These are phyloP conservation scores for Falco peregrinus DNA, from an alignment of 2,797 vertebrate genomes.

Conservation along the genomic window DNA sequence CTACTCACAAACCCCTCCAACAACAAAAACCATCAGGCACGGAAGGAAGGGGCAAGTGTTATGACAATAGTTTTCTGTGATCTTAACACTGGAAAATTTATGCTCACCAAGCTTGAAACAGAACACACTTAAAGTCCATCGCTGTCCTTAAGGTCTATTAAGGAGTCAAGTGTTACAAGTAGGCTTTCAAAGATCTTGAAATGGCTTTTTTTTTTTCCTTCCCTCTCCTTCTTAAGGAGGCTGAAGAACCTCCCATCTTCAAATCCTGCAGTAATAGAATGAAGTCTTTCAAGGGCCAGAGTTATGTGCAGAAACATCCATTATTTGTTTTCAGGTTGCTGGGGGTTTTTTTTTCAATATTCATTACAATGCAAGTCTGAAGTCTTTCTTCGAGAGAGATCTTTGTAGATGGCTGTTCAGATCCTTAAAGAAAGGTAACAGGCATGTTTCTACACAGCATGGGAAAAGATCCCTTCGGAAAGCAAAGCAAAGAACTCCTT, in stretches of 20 bases:
- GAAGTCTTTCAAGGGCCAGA: constrained; percentile 3
- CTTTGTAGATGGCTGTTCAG: neutral
- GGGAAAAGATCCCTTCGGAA: neutral
- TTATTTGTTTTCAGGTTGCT: neutral
- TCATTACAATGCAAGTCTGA: neutral
- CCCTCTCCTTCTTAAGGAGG: neutral
- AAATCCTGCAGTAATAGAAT: constrained; percentile 24
- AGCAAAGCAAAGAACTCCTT: neutral
- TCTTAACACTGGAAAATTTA: neutral
- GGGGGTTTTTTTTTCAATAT: neutral
- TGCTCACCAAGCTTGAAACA: neutral
- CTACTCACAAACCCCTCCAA: neutral
- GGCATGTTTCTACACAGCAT: neutral
- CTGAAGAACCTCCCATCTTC: constrained; percentile 23
- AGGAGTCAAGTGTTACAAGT: neutral
- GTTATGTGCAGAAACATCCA: neutral
- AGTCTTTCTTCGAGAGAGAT: neutral
- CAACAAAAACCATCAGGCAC: neutral
- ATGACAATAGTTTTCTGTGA: neutral
- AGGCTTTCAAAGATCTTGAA: constrained; percentile 26
- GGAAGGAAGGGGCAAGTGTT: neutral
- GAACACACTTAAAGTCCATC: neutral
- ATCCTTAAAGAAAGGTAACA: constrained; percentile 21
- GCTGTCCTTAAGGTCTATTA: neutral
- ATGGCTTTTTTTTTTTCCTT: constrained; percentile 3